Evolutionary conservation across 2,113 vertebrate species (phyloP), one percentile per base, ranked within the genome.

Genomic region (Apodemus sylvaticus): DNA sequence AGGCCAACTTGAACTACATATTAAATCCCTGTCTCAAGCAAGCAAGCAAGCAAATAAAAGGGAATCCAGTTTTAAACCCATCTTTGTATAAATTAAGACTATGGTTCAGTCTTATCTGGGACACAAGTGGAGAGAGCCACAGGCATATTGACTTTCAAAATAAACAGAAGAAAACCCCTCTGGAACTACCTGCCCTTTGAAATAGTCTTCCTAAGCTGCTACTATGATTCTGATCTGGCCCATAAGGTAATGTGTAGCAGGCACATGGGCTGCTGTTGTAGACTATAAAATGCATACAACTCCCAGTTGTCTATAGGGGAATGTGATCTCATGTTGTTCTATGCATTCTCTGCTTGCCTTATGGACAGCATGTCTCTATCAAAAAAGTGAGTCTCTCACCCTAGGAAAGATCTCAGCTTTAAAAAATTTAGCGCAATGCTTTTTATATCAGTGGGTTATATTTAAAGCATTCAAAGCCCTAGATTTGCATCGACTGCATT

Each of bases 381-480:
- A 89, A 89, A 94, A 96, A 96, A 98, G 90, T 29, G 55, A 97
- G 94, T 97, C 96, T 98, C 91, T 98, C 93, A 97, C 94, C 95
- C 89, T 20, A 83, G 94, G 96, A 94, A 97, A 97, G 92, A 95
- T 73, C 96, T 97, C 91, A 94, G 91, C 91, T 97, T 95, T 97
- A 83, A 97, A 96, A 97, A 97, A 95, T 97, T 94, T 92, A 97
- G 91, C 91, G 82, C 88, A 93, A 91, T 95, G 96, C 96, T 97
- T 97, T 97, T 97, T 96, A 96, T 97, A 97, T 95, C 97, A 96
- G 78, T 94, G 51, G 29, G 94, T 91, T 96, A 97, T 97, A 97
- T 97, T 97, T 97, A 95, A 97, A 96, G 94, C 86, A 96, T 93
- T 96, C 90, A 89, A 96, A 95, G 95, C 81, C 95, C 95, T 97